A percentile compares a stretch with the other conserved stretches of the same genome.
Evolutionary conservation across 1,140 invertebrate species (phyloP).

Genomic region (Mercenaria mercenaria): DNA sequence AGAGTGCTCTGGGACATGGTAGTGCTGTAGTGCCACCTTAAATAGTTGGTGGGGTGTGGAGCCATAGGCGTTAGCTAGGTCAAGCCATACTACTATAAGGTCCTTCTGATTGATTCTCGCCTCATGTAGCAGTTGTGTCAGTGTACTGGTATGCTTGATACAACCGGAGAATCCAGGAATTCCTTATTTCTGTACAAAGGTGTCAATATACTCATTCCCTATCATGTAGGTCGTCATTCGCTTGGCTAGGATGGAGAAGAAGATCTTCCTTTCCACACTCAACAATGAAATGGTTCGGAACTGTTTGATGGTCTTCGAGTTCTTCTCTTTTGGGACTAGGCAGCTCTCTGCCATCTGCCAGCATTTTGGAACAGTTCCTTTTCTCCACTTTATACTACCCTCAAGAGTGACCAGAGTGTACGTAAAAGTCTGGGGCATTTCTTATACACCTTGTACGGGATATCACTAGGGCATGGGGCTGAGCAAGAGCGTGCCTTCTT

Average conservation of each 20-base stretch:
- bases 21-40: background rate
- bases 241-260: too few relatives aligned
- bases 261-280: constrained; percentile 55
- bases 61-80: constrained; percentile 56
- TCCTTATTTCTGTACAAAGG: constrained; percentile 54
- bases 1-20: constrained; percentile 48
- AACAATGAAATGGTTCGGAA: constrained; percentile 66
- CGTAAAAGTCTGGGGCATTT: constrained; percentile 49
- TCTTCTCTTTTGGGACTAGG: constrained; percentile 66
- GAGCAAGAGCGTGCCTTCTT: constrained; percentile 51
- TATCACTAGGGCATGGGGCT: constrained; percentile 49
- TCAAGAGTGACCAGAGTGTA: constrained; percentile 43
- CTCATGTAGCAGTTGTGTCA: constrained; percentile 8
- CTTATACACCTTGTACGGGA: too few relatives aligned
- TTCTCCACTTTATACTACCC: constrained; percentile 47
- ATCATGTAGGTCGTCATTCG: constrained; percentile 58
- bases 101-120: background rate
- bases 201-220: constrained; percentile 49
- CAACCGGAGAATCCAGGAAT: constrained; percentile 50
- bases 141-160: background rate
- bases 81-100: constrained; percentile 58
- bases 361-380: constrained; percentile 33
- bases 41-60: constrained; percentile 51
- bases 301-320: constrained; percentile 62
- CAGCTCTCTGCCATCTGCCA: constrained; percentile 62